Base-by-base conservation (phyloP, 1,140 invertebrate species). In the Leucophenga varia region DNA sequence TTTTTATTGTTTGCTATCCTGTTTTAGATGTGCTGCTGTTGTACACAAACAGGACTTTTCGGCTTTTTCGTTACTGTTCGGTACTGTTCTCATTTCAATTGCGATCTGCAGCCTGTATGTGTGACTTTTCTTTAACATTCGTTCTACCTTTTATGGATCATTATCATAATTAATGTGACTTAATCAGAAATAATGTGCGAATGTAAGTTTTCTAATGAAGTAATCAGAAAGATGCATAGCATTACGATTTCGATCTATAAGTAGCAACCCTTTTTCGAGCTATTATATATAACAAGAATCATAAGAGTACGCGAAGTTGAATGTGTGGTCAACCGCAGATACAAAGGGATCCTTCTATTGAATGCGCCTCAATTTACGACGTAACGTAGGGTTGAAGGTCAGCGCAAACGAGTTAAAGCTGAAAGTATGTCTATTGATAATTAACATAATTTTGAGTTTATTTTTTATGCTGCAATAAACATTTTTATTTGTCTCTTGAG, bases 151-250 rank as follows among this genome's bases (percentile, higher is more conserved):
- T 53, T 64, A 54, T 47, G 50, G 52, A 47, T 56, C 67, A 71
- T 71, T 71, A 67, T 67, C 67, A 67, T 71, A 71, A 71, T 71
- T 71, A 71, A 71, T 70, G 67, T 67, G 67, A 61, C 67, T 64
- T 71, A 71, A 71, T 67, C 64, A 71, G 68, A 68, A 71, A 67
- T 61, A 71, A 71, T 71, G 67, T 71, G 47, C 47, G 48, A 35
- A n/a, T n/a, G 14, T 22, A 39, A 59, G 53, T 54, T 49, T 50
- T 18, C 45, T 57, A 67, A 67, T 67, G 56, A 67, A 67, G 63
- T 57, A 52, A 67, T 55, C 40, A 35, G 34, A 19, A 20, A 35
- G n/a, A 39, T 25, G 22, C 22, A 5, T 6, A 10, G 5, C 22
- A 25, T 25, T 25, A 10, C 5, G 22, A 25, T n/a, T n/a, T n/a